A percentile compares a stretch with the other conserved stretches of the same genome.
Conservation (phyloP, 2,888 invertebrate species). For the Ochropleura leucogaster region DNA sequence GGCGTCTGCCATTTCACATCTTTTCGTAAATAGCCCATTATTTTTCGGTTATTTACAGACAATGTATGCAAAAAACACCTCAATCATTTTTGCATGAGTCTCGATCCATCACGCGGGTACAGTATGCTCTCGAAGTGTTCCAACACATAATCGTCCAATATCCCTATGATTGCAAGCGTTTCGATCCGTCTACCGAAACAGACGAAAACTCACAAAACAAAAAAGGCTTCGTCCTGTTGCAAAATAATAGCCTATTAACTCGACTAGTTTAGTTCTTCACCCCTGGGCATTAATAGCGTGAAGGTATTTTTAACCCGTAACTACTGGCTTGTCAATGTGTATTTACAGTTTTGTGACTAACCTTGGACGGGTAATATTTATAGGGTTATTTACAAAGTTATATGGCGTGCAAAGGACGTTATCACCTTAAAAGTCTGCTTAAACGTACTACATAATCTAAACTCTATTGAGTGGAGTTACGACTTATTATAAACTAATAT, state of each 20-base stretch:
- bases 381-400: not conserved
- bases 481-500: not conserved
- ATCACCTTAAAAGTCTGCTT: not conserved
- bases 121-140: too few relatives aligned
- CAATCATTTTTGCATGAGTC: too few relatives aligned
- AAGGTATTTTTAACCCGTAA: conserved; percentile 5
- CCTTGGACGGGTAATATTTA: not conserved
- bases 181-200: not conserved
- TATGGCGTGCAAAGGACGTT: not conserved
- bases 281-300: conserved; percentile 1
- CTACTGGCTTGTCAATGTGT: conserved; percentile 6
- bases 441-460: not conserved
- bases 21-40: too few relatives aligned
- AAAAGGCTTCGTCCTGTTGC: conserved; percentile 5
- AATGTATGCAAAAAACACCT: too few relatives aligned
- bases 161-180: not conserved
- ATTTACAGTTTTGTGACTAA: conserved; percentile 12
- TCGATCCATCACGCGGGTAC: too few relatives aligned
- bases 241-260: conserved; percentile 22
- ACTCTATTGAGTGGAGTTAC: not conserved
- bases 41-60: too few relatives aligned
- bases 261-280: conserved; percentile 7
- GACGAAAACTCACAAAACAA: not conserved
- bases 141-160: too few relatives aligned
- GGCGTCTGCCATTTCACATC: too few relatives aligned